These are phyloP conservation scores for Seira sanloemensis DNA, from an alignment of 2,888 invertebrate genomes.

Conservation along the genomic window DNA sequence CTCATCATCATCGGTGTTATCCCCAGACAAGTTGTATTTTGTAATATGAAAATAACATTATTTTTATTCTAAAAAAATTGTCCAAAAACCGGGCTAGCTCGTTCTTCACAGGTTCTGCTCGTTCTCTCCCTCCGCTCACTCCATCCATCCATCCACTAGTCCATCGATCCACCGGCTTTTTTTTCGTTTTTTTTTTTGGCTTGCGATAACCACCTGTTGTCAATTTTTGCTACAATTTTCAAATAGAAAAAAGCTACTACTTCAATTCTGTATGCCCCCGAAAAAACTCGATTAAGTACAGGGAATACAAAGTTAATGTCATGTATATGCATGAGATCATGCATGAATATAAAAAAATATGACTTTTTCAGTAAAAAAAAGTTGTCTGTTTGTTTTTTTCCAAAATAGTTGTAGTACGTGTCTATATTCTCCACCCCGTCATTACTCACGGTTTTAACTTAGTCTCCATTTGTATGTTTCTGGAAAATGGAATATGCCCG, in stretches of 20 bases:
- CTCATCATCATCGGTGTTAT: too few species aligned
- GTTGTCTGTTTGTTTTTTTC: background rate
- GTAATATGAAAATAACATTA: constrained; percentile 1
- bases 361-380: background rate
- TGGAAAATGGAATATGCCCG: constrained; percentile 46
- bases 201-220: constrained; percentile 64
- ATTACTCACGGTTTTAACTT: background rate
- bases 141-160: constrained; percentile 27
- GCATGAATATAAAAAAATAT: background rate
- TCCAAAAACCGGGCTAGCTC: constrained; percentile 60
- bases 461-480: constrained; percentile 27
- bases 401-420: constrained; percentile 17
- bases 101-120: constrained; percentile 27
- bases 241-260: background rate
- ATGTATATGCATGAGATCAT: constrained; percentile 1
- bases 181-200: constrained; percentile 43
- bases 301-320: background rate
- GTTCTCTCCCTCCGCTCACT: constrained; percentile 59
- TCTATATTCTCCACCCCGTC: background rate
- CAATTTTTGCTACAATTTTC: constrained; percentile 50
- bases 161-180: constrained; percentile 21
- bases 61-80: constrained; percentile 20
- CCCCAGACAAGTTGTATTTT: background rate
- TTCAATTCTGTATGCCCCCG: background rate
- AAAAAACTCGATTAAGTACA: background rate